phyloP scores from a whole-genome alignment of 2,888 invertebrate species.

The Poecilus cupreus region DNA sequence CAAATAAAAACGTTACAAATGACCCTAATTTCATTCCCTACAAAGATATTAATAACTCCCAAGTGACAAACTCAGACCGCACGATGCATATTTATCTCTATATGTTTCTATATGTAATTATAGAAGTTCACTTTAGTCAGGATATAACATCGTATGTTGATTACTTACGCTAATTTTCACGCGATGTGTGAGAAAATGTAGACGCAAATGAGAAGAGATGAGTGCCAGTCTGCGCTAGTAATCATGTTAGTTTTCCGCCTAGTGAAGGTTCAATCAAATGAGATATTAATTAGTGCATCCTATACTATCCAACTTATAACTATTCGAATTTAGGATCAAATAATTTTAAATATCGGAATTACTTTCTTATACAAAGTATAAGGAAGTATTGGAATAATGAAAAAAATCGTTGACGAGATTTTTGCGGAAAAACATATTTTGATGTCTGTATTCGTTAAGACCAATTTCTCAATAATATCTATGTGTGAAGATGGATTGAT shows the following conservation, averaged over 20 bases:
- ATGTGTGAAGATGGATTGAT: too few species aligned
- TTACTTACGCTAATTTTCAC: background rate
- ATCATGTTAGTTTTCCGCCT: background rate
- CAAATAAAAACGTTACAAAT: conserved; percentile 31
- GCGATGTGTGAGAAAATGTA: background rate
- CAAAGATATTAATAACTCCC: background rate
- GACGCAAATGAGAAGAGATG: background rate
- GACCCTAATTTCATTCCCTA: background rate
- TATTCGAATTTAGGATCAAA: too few species aligned
- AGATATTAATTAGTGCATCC: background rate
- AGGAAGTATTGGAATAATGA: too few species aligned
- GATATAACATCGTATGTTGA: background rate
- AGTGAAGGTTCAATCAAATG: background rate
- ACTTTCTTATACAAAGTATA: too few species aligned
- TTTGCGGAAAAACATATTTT: too few species aligned
- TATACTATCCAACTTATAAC: too few species aligned
- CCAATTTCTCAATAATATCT: too few species aligned
- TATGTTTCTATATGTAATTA: background rate
- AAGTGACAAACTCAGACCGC: background rate
- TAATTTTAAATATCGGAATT: too few species aligned
- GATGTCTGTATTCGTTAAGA: too few species aligned
- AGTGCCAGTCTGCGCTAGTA: background rate
- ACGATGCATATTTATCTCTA: background rate
- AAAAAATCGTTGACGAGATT: too few species aligned
- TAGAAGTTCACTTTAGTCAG: background rate